Evolutionary conservation across 2,888 invertebrate genomes (phyloP).

Genomic region (Tenthredo distinguenda): DNA sequence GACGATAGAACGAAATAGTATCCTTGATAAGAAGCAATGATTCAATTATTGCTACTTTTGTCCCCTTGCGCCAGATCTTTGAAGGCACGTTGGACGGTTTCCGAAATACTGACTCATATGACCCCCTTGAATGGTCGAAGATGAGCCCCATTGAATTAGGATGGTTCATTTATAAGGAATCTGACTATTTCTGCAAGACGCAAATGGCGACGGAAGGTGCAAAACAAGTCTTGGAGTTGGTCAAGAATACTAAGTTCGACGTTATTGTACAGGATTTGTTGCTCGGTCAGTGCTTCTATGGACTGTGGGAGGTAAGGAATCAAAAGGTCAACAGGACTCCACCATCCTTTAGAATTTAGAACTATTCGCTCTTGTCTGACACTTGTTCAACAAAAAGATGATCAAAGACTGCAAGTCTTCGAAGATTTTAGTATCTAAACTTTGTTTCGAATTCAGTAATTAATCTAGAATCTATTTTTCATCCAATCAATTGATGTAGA

Average conservation of each 20-base stretch:
- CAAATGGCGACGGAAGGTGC: slow-evolving; percentile 9
- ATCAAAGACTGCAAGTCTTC: too few relatives aligned
- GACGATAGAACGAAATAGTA: background rate
- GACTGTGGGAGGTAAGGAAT: slow-evolving; percentile 53
- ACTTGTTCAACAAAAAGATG: too few relatives aligned
- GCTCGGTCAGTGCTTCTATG: slow-evolving; percentile 49
- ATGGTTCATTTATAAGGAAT: background rate
- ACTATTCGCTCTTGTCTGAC: too few relatives aligned
- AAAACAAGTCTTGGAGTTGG: slow-evolving; percentile 44
- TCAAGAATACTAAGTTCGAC: slow-evolving; percentile 54
- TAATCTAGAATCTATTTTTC: too few relatives aligned
- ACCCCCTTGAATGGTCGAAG: background rate
- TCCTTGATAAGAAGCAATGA: too few relatives aligned
- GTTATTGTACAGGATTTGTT: slow-evolving; percentile 54
- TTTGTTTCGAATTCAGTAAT: too few relatives aligned
- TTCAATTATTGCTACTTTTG: background rate
- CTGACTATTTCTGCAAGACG: background rate
- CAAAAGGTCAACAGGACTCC: too few relatives aligned
- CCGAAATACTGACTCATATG: slow-evolving; percentile 8
- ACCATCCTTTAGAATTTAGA: background rate
- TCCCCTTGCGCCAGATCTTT: background rate
- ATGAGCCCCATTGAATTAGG: background rate
- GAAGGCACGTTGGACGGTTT: background rate
- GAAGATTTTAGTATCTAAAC: too few relatives aligned
- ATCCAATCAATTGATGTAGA: too few relatives aligned